A percentile compares a stretch with the other conserved stretches of the same genome.
Conservation (phyloP, 2,888 invertebrate genomes). For the Microplitis manilae region DNA sequence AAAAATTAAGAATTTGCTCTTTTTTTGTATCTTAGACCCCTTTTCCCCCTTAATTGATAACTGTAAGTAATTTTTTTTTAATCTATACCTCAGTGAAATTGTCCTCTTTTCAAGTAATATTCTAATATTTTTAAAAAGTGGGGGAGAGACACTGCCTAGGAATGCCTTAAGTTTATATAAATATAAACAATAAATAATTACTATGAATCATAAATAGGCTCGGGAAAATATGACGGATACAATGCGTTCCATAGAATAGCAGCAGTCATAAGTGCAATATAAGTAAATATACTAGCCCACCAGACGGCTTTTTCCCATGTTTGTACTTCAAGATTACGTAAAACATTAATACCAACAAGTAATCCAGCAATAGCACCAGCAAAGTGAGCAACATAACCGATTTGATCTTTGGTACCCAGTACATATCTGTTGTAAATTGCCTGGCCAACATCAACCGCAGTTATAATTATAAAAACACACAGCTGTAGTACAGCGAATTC, state of each 20-base stretch:
- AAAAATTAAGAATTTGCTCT: too few species aligned
- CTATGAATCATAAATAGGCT: background rate
- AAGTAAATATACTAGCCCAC: slow-evolving; percentile 85
- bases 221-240: slow-evolving; percentile 44
- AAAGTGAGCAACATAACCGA: slow-evolving; percentile 95
- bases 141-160: too few species aligned
- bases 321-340: slow-evolving; percentile 86
- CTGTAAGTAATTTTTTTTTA: too few species aligned
- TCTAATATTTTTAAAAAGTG: too few species aligned
- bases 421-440: slow-evolving; percentile 92
- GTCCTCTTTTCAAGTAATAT: too few species aligned
- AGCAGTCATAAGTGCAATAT: slow-evolving; percentile 80
- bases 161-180: too few species aligned
- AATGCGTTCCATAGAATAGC: slow-evolving; percentile 82
- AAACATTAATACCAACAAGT: slow-evolving; percentile 86
- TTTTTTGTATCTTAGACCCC: too few species aligned
- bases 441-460: slow-evolving; percentile 88
- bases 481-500: slow-evolving; percentile 91
- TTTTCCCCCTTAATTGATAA: too few species aligned
- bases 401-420: slow-evolving; percentile 80
- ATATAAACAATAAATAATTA: background rate
- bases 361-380: slow-evolving; percentile 92
- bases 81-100: too few species aligned
- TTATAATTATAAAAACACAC: slow-evolving; percentile 85
- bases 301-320: slow-evolving; percentile 87